Conservation (phyloP, 2,797 vertebrate species). For the Acanthopagrus latus region DNA sequence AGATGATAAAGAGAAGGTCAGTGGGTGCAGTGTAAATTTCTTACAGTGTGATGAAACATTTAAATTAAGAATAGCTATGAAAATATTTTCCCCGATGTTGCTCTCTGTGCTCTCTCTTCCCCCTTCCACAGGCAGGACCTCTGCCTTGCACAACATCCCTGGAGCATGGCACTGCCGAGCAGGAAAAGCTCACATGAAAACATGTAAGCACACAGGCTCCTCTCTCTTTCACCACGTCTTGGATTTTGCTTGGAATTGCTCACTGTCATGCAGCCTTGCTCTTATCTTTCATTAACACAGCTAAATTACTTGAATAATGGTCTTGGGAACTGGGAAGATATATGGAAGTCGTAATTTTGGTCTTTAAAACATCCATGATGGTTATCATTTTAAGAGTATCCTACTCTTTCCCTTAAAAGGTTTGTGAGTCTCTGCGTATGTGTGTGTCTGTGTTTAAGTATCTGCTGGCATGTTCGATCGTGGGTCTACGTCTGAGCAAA, state of each 20-base stretch:
- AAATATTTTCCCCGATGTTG: constrained; percentile 16
- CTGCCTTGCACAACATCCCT: constrained; percentile 60
- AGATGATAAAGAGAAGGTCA: constrained; percentile 9
- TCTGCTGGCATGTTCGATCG: constrained; percentile 22
- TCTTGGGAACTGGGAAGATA: background rate
- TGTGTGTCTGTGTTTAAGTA: constrained; percentile 48
- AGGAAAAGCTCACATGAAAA: constrained; percentile 20
- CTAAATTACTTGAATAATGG: background rate
- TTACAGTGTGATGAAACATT: constrained; percentile 18
- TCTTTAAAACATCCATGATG: constrained; percentile 44
- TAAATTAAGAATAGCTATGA: constrained; percentile 2
- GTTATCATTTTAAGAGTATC: constrained; percentile 58
- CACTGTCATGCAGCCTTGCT: background rate
- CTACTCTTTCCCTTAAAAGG: constrained; percentile 67
- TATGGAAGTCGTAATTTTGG: constrained; percentile 28
- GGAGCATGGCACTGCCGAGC: constrained; percentile 57
- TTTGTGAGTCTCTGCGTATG: constrained; percentile 37
- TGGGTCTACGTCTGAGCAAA: constrained; percentile 23
- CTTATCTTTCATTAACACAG: constrained; percentile 7
- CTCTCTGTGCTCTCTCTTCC: background rate
- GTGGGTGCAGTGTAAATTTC: background rate
- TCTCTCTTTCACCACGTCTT: constrained; percentile 2
- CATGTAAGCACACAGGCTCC: constrained; percentile 5
- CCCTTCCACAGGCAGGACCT: constrained; percentile 22
- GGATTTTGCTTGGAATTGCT: constrained; percentile 6